phyloP scores from a whole-genome alignment of 2,797 vertebrate genomes.

The Crax fasciolata region DNA sequence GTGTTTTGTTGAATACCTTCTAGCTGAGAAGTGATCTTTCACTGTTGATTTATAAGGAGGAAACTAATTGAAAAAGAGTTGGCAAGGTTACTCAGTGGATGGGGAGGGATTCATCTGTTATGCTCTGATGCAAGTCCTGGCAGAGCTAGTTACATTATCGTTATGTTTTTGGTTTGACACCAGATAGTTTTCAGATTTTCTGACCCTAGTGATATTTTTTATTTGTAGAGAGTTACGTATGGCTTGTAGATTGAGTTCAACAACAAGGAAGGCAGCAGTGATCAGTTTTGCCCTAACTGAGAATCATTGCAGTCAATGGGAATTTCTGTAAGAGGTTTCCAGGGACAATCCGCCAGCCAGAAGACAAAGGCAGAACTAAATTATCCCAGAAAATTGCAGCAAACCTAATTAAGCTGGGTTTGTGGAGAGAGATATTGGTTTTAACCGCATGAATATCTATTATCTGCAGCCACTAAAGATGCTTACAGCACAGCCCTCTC shows the following conservation, averaged over 20 bases:
- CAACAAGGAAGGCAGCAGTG: slow-evolving; percentile 58
- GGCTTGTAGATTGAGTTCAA: slow-evolving; percentile 71
- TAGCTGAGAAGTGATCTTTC: slow-evolving; percentile 59
- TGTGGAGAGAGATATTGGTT: slow-evolving; percentile 38
- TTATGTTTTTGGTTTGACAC: slow-evolving; percentile 65
- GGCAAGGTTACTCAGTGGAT: slow-evolving; percentile 54
- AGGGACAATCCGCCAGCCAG: slow-evolving; percentile 67
- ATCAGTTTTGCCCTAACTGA: slow-evolving; percentile 67
- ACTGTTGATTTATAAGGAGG: slow-evolving; percentile 61
- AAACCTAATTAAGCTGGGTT: slow-evolving; percentile 72
- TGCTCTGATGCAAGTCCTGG: slow-evolving; percentile 51
- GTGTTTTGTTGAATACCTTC: slow-evolving; percentile 40
- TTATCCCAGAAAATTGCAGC: slow-evolving; percentile 68
- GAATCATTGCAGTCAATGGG: slow-evolving; percentile 62
- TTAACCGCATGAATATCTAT: slow-evolving; percentile 52
- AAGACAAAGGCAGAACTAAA: slow-evolving; percentile 74
- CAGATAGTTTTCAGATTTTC: slow-evolving; percentile 57
- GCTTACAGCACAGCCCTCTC: not conserved
- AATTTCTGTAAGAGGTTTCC: slow-evolving; percentile 69
- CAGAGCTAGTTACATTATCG: slow-evolving; percentile 55
- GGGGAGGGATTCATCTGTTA: slow-evolving; percentile 56
- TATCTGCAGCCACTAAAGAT: slow-evolving; percentile 54
- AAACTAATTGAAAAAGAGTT: slow-evolving; percentile 58
- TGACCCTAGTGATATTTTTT: slow-evolving; percentile 39
- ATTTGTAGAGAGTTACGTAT: slow-evolving; percentile 44